phyloP scores from a whole-genome alignment of 1,140 invertebrate species.

The Maniola jurtina region DNA sequence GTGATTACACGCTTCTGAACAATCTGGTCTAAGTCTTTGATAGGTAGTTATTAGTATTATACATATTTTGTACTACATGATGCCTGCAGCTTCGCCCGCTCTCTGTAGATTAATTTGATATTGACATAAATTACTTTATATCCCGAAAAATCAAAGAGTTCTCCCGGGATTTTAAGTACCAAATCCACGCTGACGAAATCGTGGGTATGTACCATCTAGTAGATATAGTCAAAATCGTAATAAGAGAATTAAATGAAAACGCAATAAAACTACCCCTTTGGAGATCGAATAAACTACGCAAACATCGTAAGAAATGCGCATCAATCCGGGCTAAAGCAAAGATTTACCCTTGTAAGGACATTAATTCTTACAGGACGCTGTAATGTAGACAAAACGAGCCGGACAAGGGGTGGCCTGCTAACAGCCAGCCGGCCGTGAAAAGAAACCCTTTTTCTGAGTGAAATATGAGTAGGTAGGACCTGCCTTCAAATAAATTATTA shows the following conservation, averaged over 20 bases:
- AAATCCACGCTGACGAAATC: too few species aligned
- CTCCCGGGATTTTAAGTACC: too few species aligned
- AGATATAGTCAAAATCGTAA: not conserved
- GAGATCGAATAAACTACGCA: slow-evolving; percentile 20
- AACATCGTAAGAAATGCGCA: slow-evolving; percentile 29
- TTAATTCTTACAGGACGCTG: slow-evolving; percentile 55
- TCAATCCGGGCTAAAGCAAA: slow-evolving; percentile 38
- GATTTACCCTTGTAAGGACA: slow-evolving; percentile 52
- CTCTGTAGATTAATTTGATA: too few species aligned
- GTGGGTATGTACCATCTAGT: too few species aligned
- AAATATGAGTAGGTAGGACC: slow-evolving; percentile 24
- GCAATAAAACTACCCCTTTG: not conserved
- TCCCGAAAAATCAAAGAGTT: too few species aligned
- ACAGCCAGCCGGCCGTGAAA: slow-evolving; percentile 55
- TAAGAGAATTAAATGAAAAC: not conserved
- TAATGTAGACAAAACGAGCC: slow-evolving; percentile 51
- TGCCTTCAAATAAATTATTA: too few species aligned
- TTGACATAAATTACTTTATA: too few species aligned
- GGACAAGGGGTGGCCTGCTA: slow-evolving; percentile 41
- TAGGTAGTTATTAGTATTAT: not conserved
- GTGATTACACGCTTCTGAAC: slow-evolving; percentile 3
- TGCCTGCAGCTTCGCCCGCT: too few species aligned
- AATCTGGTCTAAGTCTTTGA: not conserved
- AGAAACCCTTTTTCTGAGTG: slow-evolving; percentile 63
- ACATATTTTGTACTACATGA: too few species aligned